phyloP scores from a whole-genome alignment of 2,113 vertebrate species.

The Peromyscus leucopus region DNA sequence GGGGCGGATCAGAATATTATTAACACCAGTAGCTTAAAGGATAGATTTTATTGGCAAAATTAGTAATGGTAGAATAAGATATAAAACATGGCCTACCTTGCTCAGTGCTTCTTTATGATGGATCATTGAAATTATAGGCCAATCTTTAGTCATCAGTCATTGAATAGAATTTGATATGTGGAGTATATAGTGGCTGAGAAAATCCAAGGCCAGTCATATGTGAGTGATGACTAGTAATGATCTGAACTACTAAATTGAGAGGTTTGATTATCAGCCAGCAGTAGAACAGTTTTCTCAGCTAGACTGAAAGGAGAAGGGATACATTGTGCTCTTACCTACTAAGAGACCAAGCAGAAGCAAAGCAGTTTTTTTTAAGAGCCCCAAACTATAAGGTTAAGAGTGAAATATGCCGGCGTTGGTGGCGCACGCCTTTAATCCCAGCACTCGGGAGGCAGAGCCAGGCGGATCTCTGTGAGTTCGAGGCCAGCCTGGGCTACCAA shows the following conservation, averaged over 20 bases:
- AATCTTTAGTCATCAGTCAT: slow-evolving; percentile 22
- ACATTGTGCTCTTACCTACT: not conserved
- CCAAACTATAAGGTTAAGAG: not conserved
- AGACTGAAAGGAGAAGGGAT: not conserved
- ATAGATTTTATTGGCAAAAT: not conserved
- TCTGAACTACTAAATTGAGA: slow-evolving; percentile 30
- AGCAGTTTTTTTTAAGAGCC: not conserved
- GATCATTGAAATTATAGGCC: slow-evolving; percentile 11
- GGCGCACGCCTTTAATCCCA: too few relatives aligned
- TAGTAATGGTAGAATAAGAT: slow-evolving; percentile 34
- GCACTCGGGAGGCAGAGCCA: too few relatives aligned
- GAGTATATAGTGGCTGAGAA: slow-evolving; percentile 45
- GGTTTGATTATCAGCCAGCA: slow-evolving; percentile 16
- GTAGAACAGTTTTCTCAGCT: not conserved
- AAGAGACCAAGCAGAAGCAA: slow-evolving; percentile 1
- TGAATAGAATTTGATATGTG: slow-evolving; percentile 3
- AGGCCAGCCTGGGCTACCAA: too few relatives aligned
- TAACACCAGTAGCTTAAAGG: not conserved
- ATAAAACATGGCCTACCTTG: not conserved
- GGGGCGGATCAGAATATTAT: too few relatives aligned
- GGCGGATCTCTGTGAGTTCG: too few relatives aligned
- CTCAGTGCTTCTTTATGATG: not conserved
- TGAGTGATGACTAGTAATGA: slow-evolving; percentile 29
- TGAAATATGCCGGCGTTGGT: too few relatives aligned
- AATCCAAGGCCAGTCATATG: not conserved